These are phyloP conservation scores for Meganola albula DNA, from an alignment of 2,888 invertebrate genomes.

Conservation along the genomic window DNA sequence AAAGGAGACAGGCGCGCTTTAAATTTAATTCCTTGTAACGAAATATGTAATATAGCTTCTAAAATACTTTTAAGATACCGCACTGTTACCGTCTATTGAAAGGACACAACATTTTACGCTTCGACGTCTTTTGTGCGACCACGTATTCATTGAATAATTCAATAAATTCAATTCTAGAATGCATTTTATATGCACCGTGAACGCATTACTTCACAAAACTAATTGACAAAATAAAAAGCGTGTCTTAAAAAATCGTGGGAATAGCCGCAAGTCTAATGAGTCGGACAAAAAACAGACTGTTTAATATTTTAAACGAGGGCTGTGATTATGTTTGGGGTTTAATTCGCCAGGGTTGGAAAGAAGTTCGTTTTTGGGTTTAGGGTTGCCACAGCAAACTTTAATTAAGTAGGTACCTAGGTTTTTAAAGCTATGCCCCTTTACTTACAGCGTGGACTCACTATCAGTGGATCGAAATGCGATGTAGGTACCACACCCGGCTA, in stretches of 20 bases:
- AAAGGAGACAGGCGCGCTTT: too few relatives aligned
- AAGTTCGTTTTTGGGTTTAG: slow-evolving; percentile 48
- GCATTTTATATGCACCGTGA: slow-evolving; percentile 70
- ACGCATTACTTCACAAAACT: slow-evolving; percentile 65
- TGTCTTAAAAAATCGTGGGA: slow-evolving; percentile 64
- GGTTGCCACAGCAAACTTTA: too few relatives aligned
- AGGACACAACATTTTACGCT: too few relatives aligned
- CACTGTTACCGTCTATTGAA: too few relatives aligned
- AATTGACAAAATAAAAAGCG: slow-evolving; percentile 59
- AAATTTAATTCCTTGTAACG: too few relatives aligned
- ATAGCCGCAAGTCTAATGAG: slow-evolving; percentile 65
- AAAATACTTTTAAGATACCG: too few relatives aligned
- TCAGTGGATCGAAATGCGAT: too few relatives aligned
- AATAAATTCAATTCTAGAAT: slow-evolving; percentile 38
- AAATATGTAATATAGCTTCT: too few relatives aligned
- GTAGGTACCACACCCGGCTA: too few relatives aligned
- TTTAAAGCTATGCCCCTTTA: too few relatives aligned
- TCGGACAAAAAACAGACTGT: slow-evolving; percentile 54
- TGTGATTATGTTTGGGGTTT: slow-evolving; percentile 68
- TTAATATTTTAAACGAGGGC: slow-evolving; percentile 60
- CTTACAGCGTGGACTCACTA: too few relatives aligned
- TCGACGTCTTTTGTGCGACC: slow-evolving; percentile 39
- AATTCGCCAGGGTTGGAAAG: slow-evolving; percentile 67
- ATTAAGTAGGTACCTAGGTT: too few relatives aligned
- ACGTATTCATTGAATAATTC: slow-evolving; percentile 44